These are phyloP conservation scores for Tachina fera DNA, from an alignment of 2,888 invertebrate genomes.

Conservation along the genomic window DNA sequence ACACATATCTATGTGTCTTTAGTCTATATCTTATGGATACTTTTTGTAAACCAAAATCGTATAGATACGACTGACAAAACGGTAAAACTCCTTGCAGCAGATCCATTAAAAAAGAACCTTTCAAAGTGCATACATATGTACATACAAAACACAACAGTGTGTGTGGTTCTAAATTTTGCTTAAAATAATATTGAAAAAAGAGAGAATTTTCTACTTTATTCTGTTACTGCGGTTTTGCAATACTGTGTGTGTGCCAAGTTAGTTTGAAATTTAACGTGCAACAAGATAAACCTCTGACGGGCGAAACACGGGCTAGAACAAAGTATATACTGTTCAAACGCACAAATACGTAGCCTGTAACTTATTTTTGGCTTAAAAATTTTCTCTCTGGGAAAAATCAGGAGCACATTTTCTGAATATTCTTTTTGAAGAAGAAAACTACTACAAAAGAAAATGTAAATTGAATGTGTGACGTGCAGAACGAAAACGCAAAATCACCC, in stretches of 20 bases:
- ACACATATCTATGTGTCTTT: not conserved
- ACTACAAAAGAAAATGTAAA: constrained; percentile 51
- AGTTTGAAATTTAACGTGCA: constrained; percentile 69
- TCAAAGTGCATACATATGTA: not conserved
- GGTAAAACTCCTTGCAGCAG: constrained; percentile 32
- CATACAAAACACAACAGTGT: not conserved
- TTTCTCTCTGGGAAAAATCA: constrained; percentile 27
- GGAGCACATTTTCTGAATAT: constrained; percentile 50
- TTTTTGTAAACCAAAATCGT: constrained; percentile 14
- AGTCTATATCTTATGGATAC: not conserved
- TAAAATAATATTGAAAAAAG: constrained; percentile 44
- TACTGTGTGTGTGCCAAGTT: constrained; percentile 59
- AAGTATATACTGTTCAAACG: constrained; percentile 9
- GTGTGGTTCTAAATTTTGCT: constrained; percentile 2
- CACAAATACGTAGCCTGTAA: not conserved
- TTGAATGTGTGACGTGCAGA: constrained; percentile 37
- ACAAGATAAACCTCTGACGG: constrained; percentile 67
- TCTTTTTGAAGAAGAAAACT: not conserved
- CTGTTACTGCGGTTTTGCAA: constrained; percentile 50
- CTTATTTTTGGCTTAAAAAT: constrained; percentile 11
- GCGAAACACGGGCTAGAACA: constrained; percentile 18
- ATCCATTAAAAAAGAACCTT: not conserved
- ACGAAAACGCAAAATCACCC: constrained; percentile 46
- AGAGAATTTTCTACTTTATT: constrained; percentile 48
- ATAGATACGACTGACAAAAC: constrained; percentile 39